Evolutionary conservation across 2,888 invertebrate species (phyloP).

Genomic region (Epistrophe grossulariae): DNA sequence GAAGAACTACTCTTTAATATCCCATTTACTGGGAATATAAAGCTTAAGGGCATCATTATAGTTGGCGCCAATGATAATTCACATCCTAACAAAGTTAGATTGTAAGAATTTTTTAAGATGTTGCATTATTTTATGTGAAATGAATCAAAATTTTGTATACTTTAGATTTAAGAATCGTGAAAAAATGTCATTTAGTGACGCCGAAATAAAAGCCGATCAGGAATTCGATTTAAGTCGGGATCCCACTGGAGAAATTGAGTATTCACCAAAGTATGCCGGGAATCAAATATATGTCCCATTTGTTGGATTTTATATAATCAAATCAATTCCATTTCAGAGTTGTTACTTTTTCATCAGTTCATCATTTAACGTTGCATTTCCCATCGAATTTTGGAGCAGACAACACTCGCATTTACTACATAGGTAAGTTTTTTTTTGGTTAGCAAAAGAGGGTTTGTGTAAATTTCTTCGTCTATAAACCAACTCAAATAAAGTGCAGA

Average conservation of each 20-base stretch:
- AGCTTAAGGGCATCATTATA: constrained; percentile 96
- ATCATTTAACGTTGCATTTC: constrained; percentile 95
- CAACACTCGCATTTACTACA: constrained; percentile 94
- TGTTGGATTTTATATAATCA: not conserved
- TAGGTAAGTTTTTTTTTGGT: constrained; percentile 86
- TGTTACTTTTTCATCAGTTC: constrained; percentile 95
- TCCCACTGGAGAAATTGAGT: constrained; percentile 91
- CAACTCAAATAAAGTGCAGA: no score
- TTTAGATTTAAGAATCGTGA: constrained; percentile 95
- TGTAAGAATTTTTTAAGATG: constrained; percentile 87
- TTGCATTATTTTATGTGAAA: not conserved
- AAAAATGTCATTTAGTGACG: constrained; percentile 97
- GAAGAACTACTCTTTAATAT: constrained; percentile 98
- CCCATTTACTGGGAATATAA: constrained; percentile 97
- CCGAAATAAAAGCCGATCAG: constrained; percentile 90
- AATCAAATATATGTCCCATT: not conserved
- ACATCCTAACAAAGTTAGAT: constrained; percentile 93
- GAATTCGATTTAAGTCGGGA: constrained; percentile 94
- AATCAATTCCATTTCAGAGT: constrained; percentile 87
- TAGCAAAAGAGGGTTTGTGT: no score
- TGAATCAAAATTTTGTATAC: constrained; percentile 48
- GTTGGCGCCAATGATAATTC: constrained; percentile 94
- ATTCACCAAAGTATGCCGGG: constrained; percentile 91
- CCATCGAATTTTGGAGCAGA: constrained; percentile 94
- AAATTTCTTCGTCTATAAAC: no score